Conservation (phyloP, 2,888 invertebrate species). For the Tillus elongatus region DNA sequence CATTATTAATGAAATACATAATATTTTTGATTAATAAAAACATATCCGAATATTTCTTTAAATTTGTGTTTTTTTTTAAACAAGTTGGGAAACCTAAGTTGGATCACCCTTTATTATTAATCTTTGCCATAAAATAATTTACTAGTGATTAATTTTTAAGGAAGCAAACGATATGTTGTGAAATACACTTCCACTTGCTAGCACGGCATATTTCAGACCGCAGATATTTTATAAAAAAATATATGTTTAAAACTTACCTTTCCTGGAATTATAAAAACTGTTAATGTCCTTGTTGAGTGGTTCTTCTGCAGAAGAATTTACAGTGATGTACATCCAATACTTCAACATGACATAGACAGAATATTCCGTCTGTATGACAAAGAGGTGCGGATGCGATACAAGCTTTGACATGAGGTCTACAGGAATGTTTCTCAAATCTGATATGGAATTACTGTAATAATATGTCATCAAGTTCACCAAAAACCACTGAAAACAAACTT, state of each 20-base stretch:
- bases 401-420: slow-evolving; percentile 56
- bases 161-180: no score
- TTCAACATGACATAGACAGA: slow-evolving; percentile 62
- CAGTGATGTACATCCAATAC: slow-evolving; percentile 54
- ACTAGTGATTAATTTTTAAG: no score
- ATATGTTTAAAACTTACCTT: slow-evolving; percentile 34
- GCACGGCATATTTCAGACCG: no score
- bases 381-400: slow-evolving; percentile 54
- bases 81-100: no score
- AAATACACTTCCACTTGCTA: no score
- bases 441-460: slow-evolving; percentile 46
- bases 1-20: no score
- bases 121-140: no score
- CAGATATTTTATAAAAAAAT: no score
- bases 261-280: slow-evolving; percentile 40
- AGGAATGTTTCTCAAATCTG: slow-evolving; percentile 53
- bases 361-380: slow-evolving; percentile 71
- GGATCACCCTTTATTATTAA: no score
- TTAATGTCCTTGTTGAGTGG: slow-evolving; percentile 32
- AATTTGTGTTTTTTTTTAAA: no score
- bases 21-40: no score
- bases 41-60: no score
- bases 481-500: slow-evolving; percentile 59
- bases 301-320: slow-evolving; percentile 20
- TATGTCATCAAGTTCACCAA: slow-evolving; percentile 57